A percentile compares a stretch with the other conserved stretches of the same genome.
These are phyloP conservation scores for Enteromius argenteus DNA, from an alignment of 2,797 vertebrate genomes.

Conservation along the genomic window DNA sequence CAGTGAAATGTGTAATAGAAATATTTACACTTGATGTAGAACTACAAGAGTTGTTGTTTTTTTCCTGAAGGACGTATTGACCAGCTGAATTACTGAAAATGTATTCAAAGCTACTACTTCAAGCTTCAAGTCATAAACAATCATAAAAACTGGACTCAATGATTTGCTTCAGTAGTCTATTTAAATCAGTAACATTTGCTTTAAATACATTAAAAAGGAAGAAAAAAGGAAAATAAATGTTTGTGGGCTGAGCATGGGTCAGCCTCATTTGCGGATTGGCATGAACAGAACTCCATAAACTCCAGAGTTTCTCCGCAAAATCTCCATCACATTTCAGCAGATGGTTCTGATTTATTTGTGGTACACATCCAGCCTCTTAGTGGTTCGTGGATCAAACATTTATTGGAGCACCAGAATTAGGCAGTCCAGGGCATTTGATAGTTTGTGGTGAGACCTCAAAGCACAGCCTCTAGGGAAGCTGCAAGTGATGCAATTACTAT, in stretches of 20 bases:
- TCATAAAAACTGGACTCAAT: background rate
- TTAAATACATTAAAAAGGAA: conserved; percentile 13
- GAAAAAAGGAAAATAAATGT: background rate
- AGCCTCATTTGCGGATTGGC: conserved; percentile 17
- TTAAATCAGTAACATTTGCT: conserved; percentile 28
- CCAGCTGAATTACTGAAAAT: background rate
- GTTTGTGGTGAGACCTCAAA: conserved; percentile 20
- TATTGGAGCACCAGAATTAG: conserved; percentile 35
- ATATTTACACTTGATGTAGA: background rate
- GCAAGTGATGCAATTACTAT: conserved; percentile 1
- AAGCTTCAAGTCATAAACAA: background rate
- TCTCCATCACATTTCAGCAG: background rate
- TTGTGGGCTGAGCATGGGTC: conserved; percentile 25
- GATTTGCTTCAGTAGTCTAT: conserved; percentile 11
- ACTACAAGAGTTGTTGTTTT: background rate
- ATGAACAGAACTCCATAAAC: conserved; percentile 17
- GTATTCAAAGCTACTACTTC: background rate
- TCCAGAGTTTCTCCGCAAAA: conserved; percentile 5
- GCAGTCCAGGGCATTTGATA: conserved; percentile 10
- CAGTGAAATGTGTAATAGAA: background rate
- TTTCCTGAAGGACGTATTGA: background rate
- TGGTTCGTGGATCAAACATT: conserved; percentile 36
- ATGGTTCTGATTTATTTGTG: conserved; percentile 39
- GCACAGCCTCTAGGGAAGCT: background rate
- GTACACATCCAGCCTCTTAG: background rate